Evolutionary conservation across 2,113 vertebrate species (phyloP).

Genomic region (Malurus cyaneus): DNA sequence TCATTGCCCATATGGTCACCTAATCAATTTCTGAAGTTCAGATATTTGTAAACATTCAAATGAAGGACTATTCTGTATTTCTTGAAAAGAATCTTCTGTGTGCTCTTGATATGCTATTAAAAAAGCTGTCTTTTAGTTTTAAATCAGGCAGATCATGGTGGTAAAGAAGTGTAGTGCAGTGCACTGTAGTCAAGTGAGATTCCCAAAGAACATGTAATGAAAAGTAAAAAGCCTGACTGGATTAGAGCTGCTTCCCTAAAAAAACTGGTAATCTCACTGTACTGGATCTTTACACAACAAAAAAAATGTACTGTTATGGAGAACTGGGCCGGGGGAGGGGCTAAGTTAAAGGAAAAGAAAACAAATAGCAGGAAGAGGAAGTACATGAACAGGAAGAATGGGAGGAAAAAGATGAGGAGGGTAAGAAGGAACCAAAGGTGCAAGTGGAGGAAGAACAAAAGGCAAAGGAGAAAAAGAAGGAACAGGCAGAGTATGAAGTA

Average conservation of each 20-base stretch:
- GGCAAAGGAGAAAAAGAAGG: background rate
- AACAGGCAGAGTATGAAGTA: background rate
- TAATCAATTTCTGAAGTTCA: background rate
- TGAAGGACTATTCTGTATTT: background rate
- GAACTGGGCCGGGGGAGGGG: background rate
- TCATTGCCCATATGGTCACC: background rate
- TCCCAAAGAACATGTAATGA: background rate
- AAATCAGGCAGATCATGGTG: background rate
- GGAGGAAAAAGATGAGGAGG: background rate
- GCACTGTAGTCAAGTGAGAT: background rate
- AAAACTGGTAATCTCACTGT: background rate
- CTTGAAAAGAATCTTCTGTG: background rate
- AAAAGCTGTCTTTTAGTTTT: background rate
- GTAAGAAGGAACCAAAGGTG: background rate
- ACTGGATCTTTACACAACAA: background rate
- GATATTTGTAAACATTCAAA: background rate
- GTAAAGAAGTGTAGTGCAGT: background rate
- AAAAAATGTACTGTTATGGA: accelerated
- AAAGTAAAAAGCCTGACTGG: background rate
- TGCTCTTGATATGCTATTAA: background rate
- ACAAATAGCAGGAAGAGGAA: background rate
- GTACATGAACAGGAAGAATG: background rate
- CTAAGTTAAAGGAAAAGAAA: background rate
- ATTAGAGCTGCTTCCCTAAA: background rate
- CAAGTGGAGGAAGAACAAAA: background rate